phyloP scores from a whole-genome alignment of 1,140 invertebrate genomes.

The Drosophila sturtevanti region DNA sequence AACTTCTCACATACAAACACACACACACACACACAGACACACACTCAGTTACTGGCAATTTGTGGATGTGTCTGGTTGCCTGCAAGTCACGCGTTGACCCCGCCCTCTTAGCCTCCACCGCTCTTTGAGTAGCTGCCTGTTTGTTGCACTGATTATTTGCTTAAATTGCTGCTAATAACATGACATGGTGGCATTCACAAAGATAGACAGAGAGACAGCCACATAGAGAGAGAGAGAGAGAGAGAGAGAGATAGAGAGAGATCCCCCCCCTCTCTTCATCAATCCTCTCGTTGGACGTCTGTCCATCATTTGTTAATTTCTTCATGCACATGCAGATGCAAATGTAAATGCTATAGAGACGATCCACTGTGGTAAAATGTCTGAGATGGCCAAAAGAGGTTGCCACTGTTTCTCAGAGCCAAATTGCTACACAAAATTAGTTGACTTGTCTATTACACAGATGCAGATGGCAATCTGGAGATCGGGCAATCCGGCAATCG shows the following conservation, averaged over 20 bases:
- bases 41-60: slow-evolving; percentile 48
- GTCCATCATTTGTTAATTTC: slow-evolving; percentile 80
- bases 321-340: slow-evolving; percentile 32
- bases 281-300: slow-evolving; percentile 64
- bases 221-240: slow-evolving; percentile 40
- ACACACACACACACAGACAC: slow-evolving; percentile 29
- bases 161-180: slow-evolving; percentile 83
- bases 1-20: not conserved
- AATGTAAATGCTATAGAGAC: not conserved
- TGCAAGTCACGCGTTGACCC: slow-evolving; percentile 70
- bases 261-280: slow-evolving; percentile 42
- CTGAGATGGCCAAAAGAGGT: slow-evolving; percentile 34
- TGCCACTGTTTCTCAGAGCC: slow-evolving; percentile 63
- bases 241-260: slow-evolving; percentile 33
- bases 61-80: slow-evolving; percentile 58
- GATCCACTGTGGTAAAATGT: not conserved
- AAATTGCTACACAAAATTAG: slow-evolving; percentile 62
- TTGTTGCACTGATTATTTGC: slow-evolving; percentile 82
- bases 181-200: slow-evolving; percentile 73
- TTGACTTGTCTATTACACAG: slow-evolving; percentile 59
- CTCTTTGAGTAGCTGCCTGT: slow-evolving; percentile 48
- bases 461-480: slow-evolving; percentile 60
- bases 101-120: not conserved
- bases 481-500: slow-evolving; percentile 53
- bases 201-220: slow-evolving; percentile 38